phyloP scores from a whole-genome alignment of 2,113 vertebrate genomes.

The Brachyhypopomus gauderio region DNA sequence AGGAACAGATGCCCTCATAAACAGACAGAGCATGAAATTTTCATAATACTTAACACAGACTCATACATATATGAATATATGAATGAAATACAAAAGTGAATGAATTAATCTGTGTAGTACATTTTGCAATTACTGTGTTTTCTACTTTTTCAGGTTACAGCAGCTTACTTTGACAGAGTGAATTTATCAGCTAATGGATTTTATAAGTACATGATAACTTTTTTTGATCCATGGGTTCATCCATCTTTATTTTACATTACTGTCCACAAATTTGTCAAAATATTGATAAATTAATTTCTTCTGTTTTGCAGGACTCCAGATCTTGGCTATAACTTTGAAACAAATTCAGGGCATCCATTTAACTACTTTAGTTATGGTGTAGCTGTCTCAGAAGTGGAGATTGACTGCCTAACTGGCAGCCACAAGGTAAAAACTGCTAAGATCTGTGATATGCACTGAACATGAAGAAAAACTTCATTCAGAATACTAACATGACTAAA shows the following conservation, averaged over 20 bases:
- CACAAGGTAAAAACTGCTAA: constrained; percentile 80
- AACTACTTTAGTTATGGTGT: constrained; percentile 89
- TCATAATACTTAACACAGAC: too few species aligned
- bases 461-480: too few species aligned
- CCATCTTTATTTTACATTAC: not conserved
- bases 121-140: not conserved
- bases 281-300: not conserved
- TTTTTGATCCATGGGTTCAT: not conserved
- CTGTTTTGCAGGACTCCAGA: constrained; percentile 80
- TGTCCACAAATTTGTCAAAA: not conserved
- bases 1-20: too few species aligned
- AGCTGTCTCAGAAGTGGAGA: constrained; percentile 91
- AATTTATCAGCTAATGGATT: constrained; percentile 91
- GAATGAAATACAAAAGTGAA: not conserved
- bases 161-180: constrained; percentile 81
- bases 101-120: not conserved
- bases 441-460: not conserved
- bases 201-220: constrained; percentile 81
- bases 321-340: constrained; percentile 82
- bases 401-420: constrained; percentile 93
- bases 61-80: not conserved
- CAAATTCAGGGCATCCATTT: constrained; percentile 85
- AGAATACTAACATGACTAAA: too few species aligned
- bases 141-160: constrained; percentile 77
- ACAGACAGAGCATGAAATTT: too few species aligned